These are phyloP conservation scores for Cantharis nigra DNA, from an alignment of 2,888 invertebrate species.

Conservation along the genomic window DNA sequence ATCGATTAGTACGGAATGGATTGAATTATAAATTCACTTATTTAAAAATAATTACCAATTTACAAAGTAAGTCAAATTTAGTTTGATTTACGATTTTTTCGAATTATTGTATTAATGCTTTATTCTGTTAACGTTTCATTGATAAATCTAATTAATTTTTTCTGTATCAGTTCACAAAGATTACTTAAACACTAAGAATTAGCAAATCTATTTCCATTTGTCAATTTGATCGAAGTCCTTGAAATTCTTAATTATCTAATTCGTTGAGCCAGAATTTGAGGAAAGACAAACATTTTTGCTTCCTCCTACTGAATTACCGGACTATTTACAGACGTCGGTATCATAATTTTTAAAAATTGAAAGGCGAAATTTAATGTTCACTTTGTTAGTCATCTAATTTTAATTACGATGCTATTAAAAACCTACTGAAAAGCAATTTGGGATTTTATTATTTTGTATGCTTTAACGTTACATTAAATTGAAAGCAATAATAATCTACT, in stretches of 20 bases:
- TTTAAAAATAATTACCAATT: background rate
- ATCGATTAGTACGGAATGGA: background rate
- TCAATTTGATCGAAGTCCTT: background rate
- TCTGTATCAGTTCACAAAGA: background rate
- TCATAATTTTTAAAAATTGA: background rate
- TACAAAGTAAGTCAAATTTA: background rate
- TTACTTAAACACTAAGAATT: background rate
- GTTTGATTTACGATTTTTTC: background rate
- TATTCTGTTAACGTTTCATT: background rate
- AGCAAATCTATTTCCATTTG: background rate
- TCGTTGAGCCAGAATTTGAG: no score
- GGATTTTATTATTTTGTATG: background rate
- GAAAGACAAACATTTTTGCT: no score
- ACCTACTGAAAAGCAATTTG: background rate
- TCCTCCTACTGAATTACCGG: no score
- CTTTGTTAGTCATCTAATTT: background rate
- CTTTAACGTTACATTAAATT: background rate
- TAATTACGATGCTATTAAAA: background rate
- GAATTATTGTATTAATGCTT: no score
- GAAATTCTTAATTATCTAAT: background rate
- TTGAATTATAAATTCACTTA: background rate
- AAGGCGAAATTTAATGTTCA: background rate
- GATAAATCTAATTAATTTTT: background rate
- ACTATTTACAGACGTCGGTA: no score
- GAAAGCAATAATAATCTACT: background rate